Base-by-base conservation (phyloP, 2,797 vertebrate species). In the Chromis chromis region DNA sequence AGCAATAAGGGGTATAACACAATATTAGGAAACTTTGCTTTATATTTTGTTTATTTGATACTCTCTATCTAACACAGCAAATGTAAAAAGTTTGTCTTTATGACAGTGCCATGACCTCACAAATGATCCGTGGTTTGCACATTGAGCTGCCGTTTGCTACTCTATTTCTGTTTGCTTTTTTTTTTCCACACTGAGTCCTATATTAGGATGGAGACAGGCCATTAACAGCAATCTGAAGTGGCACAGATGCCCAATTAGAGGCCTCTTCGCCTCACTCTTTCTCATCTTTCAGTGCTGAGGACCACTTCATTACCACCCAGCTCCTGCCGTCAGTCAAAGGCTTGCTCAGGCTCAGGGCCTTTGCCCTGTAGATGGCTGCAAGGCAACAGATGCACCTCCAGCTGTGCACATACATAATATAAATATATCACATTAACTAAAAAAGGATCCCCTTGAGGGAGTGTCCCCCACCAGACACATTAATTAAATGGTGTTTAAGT, bases 271-370 rank as follows among this genome's bases (percentile, higher is more conserved):
- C 50, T 72, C 49, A 58, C 55, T 87, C 64, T 53, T 55, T 62
- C 60, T 59, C 79, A 67, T 54, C 31, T 17, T 65, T 82, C 40
- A 76, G n/a, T 69, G 74, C 48, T 50, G 52, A 86, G 64, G 79
- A 89, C 70, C 78, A 86, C 86, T 91, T 89, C 65, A 90, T 92
- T 87, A 89, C 65, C 64, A 71, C 70, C 53, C 33, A n/a, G 70
- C 70, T 80, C 69, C 53, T 75, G 27, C 2, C 68, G 71, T 81
- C 85, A 74, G 71, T 76, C 80, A 70, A 14, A 65, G 28, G 44
- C 53, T 25, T 42, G 52, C 59, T 68, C 53, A 46, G 48, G 19
- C 31, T 81, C 59, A 22, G 9, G 12, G 42, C 56, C 28, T 10
- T 55, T 53, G 46, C 17, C 22, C 46, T 31, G 62, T 24, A 19